phyloP scores from a whole-genome alignment of 2,113 vertebrate genomes.

The Lutjanus erythropterus region DNA sequence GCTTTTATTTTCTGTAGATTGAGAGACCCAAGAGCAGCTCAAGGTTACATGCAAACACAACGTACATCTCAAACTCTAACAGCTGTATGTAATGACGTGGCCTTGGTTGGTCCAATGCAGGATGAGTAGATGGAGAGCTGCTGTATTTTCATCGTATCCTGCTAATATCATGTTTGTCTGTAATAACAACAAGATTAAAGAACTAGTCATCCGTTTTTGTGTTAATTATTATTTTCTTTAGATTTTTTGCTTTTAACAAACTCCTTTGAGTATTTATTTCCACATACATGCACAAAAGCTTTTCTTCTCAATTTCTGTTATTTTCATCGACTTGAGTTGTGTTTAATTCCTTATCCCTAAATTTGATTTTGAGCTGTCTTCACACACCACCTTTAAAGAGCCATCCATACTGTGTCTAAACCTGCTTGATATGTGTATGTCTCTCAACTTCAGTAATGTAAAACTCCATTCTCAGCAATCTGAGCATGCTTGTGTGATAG shows the following conservation, averaged over 20 bases:
- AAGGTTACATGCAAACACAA: conserved; percentile 1
- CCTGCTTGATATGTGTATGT: too few relatives aligned
- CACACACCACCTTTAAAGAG: too few relatives aligned
- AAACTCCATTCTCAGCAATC: too few relatives aligned
- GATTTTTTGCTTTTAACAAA: too few relatives aligned
- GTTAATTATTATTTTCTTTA: not conserved
- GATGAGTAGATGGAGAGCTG: not conserved
- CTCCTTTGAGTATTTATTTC: not conserved
- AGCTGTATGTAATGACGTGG: not conserved
- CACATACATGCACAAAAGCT: not conserved
- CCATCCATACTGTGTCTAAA: too few relatives aligned
- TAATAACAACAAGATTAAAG: not conserved
- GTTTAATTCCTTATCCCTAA: too few relatives aligned
- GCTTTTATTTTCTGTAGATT: not conserved
- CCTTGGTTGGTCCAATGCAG: conserved; percentile 3
- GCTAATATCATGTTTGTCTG: too few relatives aligned
- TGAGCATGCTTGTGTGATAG: too few relatives aligned
- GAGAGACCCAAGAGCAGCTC: not conserved
- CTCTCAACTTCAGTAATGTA: too few relatives aligned
- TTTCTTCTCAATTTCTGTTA: not conserved
- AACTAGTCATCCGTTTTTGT: not conserved
- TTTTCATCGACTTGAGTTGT: too few relatives aligned
- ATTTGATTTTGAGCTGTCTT: too few relatives aligned
- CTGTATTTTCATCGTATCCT: not conserved
- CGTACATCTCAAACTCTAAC: not conserved